phyloP scores from a whole-genome alignment of 1,140 invertebrate species.

The Globodera rostochiensis region DNA sequence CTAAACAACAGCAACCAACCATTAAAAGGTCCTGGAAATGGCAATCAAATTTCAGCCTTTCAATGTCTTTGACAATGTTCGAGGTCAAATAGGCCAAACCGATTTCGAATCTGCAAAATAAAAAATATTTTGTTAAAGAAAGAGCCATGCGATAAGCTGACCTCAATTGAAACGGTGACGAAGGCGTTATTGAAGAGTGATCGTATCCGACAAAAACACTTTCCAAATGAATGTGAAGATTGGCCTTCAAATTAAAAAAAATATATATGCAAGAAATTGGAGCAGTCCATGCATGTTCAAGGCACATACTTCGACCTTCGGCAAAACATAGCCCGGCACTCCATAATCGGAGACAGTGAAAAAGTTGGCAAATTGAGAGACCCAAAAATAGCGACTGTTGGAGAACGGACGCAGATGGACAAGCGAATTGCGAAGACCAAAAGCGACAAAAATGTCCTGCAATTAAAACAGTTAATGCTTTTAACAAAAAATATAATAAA shows the following conservation, averaged over 20 bases:
- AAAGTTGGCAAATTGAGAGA: slow-evolving; percentile 47
- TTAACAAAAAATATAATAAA: too few species aligned
- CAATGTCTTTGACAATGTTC: slow-evolving; percentile 40
- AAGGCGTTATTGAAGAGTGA: slow-evolving; percentile 35
- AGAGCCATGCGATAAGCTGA: slow-evolving; percentile 9
- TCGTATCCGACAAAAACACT: slow-evolving; percentile 52
- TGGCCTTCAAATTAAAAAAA: slow-evolving; percentile 3
- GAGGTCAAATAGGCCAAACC: slow-evolving; percentile 50
- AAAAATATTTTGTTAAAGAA: slow-evolving; percentile 14
- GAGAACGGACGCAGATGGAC: slow-evolving; percentile 48
- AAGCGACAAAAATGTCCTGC: slow-evolving; percentile 47
- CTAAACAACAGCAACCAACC: not conserved
- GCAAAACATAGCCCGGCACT: slow-evolving; percentile 54
- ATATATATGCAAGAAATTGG: too few species aligned
- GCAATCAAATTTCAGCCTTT: slow-evolving; percentile 38
- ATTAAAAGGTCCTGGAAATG: slow-evolving; percentile 42
- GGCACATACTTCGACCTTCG: slow-evolving; percentile 26
- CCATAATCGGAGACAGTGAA: slow-evolving; percentile 53
- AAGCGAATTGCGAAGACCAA: slow-evolving; percentile 50
- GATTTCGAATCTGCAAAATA: slow-evolving; percentile 45
- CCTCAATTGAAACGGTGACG: slow-evolving; percentile 42
- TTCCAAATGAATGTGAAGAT: slow-evolving; percentile 45
- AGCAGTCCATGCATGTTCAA: not conserved
- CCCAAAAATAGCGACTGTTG: slow-evolving; percentile 40
- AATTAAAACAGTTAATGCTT: not conserved